These are phyloP conservation scores for Drosophila imparisetae DNA, from an alignment of 2,888 invertebrate genomes.

Conservation along the genomic window DNA sequence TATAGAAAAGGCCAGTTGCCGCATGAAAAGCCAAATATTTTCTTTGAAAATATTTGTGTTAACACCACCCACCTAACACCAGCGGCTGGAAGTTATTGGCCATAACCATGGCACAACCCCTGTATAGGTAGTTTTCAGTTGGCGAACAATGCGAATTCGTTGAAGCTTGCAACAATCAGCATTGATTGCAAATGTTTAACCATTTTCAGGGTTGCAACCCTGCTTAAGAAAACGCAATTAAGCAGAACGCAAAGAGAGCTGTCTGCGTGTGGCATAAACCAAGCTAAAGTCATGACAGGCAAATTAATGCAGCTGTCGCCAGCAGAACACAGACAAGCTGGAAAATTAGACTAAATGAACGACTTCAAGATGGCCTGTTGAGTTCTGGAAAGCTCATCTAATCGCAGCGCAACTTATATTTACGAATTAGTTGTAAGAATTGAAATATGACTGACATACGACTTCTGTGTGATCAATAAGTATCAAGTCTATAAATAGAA, in stretches of 20 bases:
- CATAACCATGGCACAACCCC: conserved; percentile 23
- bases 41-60: conserved; percentile 77
- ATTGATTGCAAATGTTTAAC: conserved; percentile 42
- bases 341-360: not conserved
- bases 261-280: conserved; percentile 40
- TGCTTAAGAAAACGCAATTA: conserved; percentile 47
- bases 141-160: conserved; percentile 28
- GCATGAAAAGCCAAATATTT: conserved; percentile 63
- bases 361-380: conserved; percentile 14
- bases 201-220: conserved; percentile 37
- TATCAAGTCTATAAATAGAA: not conserved
- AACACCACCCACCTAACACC: conserved; percentile 56
- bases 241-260: conserved; percentile 16
- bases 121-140: conserved; percentile 16
- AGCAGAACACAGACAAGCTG: conserved; percentile 20
- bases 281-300: conserved; percentile 55
- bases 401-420: not conserved
- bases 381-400: not conserved
- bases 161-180: conserved; percentile 38
- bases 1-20: conserved; percentile 8
- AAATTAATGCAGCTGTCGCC: conserved; percentile 63
- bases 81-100: conserved; percentile 42
- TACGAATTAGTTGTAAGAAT: not conserved
- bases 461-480: not conserved
- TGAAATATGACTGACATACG: not conserved